Conservation (phyloP, 2,797 vertebrate genomes). For the Premnoplex brunnescens region DNA sequence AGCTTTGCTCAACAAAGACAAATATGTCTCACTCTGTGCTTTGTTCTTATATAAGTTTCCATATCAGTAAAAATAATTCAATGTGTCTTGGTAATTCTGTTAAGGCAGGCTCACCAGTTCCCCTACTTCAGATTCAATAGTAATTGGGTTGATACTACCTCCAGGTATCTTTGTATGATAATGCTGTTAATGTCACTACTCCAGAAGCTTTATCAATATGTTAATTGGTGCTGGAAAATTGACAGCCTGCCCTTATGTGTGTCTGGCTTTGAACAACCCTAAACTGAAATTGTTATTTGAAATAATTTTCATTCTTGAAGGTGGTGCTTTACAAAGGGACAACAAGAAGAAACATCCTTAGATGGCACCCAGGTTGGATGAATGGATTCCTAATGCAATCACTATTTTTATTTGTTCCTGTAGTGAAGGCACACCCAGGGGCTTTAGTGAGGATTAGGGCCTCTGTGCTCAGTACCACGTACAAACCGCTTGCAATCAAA, state of each 20-base stretch:
- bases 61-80: slow-evolving; percentile 24
- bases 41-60: slow-evolving; percentile 29
- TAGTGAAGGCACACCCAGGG: not conserved
- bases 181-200: slow-evolving; percentile 47
- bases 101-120: slow-evolving; percentile 15
- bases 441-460: not conserved
- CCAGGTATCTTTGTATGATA: slow-evolving; percentile 42
- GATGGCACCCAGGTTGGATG: not conserved
- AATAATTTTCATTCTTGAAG: slow-evolving; percentile 24
- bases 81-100: slow-evolving; percentile 48
- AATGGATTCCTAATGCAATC: slow-evolving; percentile 20
- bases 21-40: not conserved
- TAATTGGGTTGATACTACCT: slow-evolving; percentile 57
- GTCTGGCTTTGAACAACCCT: slow-evolving; percentile 11
- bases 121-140: slow-evolving; percentile 34
- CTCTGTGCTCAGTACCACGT: not conserved
- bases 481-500: slow-evolving; percentile 14
- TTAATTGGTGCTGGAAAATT: slow-evolving; percentile 44
- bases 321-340: not conserved
- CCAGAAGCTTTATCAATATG: slow-evolving; percentile 38
- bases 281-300: slow-evolving; percentile 22
- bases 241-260: not conserved
- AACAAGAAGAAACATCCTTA: not conserved
- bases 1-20: slow-evolving; percentile 49
- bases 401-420: slow-evolving; percentile 19